Conservation (phyloP, 64 coral and sea anemone genomes). For the Porites lutea region DNA sequence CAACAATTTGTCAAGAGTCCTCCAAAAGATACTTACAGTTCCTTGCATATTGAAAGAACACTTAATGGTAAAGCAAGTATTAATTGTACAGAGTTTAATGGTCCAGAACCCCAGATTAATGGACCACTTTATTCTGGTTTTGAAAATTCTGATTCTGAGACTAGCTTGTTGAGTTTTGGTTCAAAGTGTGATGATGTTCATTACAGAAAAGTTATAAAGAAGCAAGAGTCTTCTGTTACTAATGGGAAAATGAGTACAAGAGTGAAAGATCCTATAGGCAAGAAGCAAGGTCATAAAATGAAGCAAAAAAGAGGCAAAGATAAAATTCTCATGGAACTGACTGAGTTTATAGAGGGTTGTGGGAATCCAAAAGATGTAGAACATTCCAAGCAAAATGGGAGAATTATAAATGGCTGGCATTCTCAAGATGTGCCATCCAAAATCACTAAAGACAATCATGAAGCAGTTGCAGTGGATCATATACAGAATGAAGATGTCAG, state of each 20-base stretch:
- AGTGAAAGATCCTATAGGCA: background rate
- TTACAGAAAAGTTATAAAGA: constrained; percentile 24
- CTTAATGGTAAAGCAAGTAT: background rate
- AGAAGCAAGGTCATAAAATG: constrained; percentile 11
- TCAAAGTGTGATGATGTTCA: constrained; percentile 51
- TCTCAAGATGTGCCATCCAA: background rate
- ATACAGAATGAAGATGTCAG: background rate
- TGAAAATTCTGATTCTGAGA: constrained; percentile 94
- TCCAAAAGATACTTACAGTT: background rate
- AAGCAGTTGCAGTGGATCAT: background rate
- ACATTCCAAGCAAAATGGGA: constrained; percentile 20
- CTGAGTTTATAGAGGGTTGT: constrained; percentile 68
- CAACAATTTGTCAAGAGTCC: background rate
- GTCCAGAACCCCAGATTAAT: constrained; percentile 84
- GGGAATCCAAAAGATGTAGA: constrained; percentile 4
- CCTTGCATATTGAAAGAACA: background rate
- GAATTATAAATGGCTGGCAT: background rate
- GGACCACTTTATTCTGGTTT: constrained; percentile 85
- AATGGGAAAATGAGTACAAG: background rate
- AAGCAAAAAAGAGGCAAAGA: constrained; percentile 81
- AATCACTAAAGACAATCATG: background rate
- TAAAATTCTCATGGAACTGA: constrained; percentile 87
- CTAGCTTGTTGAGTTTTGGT: constrained; percentile 62
- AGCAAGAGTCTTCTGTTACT: background rate
- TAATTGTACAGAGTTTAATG: constrained; percentile 15